Base-by-base conservation (phyloP, 53 echinoderm and acorn worm genomes). In the Pentamera pediparva region DNA sequence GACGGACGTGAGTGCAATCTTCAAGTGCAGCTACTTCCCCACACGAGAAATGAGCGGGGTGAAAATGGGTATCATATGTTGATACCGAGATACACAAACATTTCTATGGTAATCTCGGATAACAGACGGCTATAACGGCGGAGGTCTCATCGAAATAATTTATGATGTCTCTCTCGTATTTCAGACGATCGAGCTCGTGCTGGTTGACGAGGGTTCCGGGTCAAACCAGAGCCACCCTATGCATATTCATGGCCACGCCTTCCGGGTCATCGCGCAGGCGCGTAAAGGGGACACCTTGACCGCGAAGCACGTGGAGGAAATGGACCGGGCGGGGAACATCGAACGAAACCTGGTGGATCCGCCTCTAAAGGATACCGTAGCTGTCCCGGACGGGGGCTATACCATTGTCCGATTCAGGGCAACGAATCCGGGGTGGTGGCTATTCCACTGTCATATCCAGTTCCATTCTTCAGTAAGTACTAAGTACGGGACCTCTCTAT, bases 381-480 rank as follows among this genome's bases (percentile, higher is more conserved):
- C 81, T 39, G 86, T 89, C 0, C 89, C 86, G 6, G 69, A 86
- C 50, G 85, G 89, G 7, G 89, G 89, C 7, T 89, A 89, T 37
- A 89, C 89, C 34, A 86, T 89, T 58, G 39, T 89, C 32, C 89
- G 82, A 33, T 86, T 89, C 57, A 69, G 75, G n/a, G 89, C 85
- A 11, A 70, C 82, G 32, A 89, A 89, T 43, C 89, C 89, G 5
- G 86, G 89, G 39, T 89, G 86, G 82, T 89, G 86, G 89, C 59
- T 89, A 12, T 75, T 89, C 25, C 89, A 89, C 48, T 89, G 89
- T 50, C 89, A 89, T 55, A 59, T 89, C 4, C 81, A 85, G 55
- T 89, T 89, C 32, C 85, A 89, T 65, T 53, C 78, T 21, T 70
- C 63, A 21, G 89, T 89, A 60, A 85, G 86, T 74, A 40, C 5